These are phyloP conservation scores for Holacanthus passer DNA, from an alignment of 2,113 vertebrate genomes.

Conservation along the genomic window DNA sequence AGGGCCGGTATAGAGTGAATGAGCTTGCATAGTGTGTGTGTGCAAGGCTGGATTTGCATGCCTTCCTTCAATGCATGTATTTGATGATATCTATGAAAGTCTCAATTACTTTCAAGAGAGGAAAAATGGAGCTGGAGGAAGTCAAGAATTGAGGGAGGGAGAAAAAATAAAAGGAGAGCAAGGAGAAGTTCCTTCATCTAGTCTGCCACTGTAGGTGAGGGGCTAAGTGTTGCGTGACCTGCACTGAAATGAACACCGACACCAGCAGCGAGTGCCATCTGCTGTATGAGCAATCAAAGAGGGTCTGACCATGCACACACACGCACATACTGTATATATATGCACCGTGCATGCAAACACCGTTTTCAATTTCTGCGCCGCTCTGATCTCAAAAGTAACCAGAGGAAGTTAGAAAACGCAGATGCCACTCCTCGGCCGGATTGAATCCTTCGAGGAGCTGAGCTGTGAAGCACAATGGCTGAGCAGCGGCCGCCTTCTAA, in stretches of 20 bases:
- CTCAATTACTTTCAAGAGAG: background rate
- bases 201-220: constrained; percentile 19
- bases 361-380: background rate
- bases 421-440: background rate
- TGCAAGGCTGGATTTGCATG: constrained; percentile 18
- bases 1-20: background rate
- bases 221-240: constrained; percentile 59
- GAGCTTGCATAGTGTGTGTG: background rate
- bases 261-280: constrained; percentile 77
- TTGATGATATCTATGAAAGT: background rate
- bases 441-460: constrained; percentile 34
- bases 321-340: background rate
- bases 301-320: constrained; percentile 47
- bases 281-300: constrained; percentile 64
- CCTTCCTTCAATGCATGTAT: background rate
- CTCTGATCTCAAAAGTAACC: constrained; percentile 36
- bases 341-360: constrained; percentile 14
- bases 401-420: background rate
- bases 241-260: constrained; percentile 60
- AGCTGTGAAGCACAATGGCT: constrained; percentile 17
- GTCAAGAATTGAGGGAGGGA: background rate
- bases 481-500: constrained; percentile 26
- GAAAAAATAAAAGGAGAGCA: background rate
- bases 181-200: constrained; percentile 1
- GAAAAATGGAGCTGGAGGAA: background rate